Base-by-base conservation (phyloP, 2,113 vertebrate genomes). In the Gymnobelideus leadbeateri region DNA sequence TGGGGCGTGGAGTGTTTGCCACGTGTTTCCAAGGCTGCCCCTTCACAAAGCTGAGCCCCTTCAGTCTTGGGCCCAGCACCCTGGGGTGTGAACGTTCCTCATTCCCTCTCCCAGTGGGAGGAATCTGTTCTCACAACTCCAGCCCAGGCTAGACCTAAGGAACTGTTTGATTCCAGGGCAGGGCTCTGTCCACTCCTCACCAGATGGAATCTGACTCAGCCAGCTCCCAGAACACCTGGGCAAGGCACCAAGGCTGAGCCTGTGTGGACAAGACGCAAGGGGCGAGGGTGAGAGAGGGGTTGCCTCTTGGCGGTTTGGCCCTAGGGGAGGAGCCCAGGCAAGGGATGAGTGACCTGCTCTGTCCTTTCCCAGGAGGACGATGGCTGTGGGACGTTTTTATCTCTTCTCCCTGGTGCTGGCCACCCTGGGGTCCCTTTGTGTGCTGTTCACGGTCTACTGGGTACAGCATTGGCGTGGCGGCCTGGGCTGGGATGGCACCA, bases 401-500 rank as follows among this genome's bases (percentile, higher is more conserved):
- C 21, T 98, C 0, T 98, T 98, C 96, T 98, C 98, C 61, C 6
- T 98, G 95, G 95, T 99, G 23, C 98, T 99, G 96, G 97, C 98
- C 0, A 2, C 94, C 51, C 97, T 99, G 97, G 99, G 99, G 3
- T 10, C 98, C 0, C 84, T 98, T 89, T 99, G 99, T 4, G 14
- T 99, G 97, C 98, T 98, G 54, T 98, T 99, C 4, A 99, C 98
- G 9, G 93, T 96, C 19, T 89, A 98, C 25, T 99, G 99, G 99
- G 99, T 98, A 97, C 97, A 97, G 47, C 92, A 46, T 8, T 99
- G 99, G 99, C 99, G 98, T 0, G 98, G 98, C 0, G 99, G 99
- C 26, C 99, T 99, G 1, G 98, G 99, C 89, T 99, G 98, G 99
- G 99, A 99, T 0, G 98, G 99, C 51, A 97, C 98, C 0, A 0